Evolutionary conservation across 2,888 invertebrate genomes (phyloP).

Genomic region (Agriopis leucophaearia): DNA sequence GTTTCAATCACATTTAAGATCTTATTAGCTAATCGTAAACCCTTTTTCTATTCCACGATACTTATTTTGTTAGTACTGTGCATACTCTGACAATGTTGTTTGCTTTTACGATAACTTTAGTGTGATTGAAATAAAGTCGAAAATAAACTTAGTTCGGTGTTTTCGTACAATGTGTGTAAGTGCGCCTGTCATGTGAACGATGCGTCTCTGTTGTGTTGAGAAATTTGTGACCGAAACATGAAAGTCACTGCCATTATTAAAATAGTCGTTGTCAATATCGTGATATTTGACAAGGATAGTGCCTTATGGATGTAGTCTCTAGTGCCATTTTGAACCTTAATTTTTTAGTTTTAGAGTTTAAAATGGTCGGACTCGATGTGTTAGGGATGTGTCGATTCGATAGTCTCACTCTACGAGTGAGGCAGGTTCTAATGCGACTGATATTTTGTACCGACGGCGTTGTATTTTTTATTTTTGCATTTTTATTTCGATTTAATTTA

Average conservation of each 20-base stretch:
- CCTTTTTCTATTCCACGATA: too few relatives aligned
- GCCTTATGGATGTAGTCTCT: conserved; percentile 39
- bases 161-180: too few relatives aligned
- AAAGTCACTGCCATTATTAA: conserved; percentile 52
- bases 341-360: conserved; percentile 36
- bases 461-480: conserved; percentile 28
- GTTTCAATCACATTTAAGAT: neutral
- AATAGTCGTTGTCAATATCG: conserved; percentile 40
- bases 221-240: conserved; percentile 21
- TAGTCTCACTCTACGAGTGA: conserved; percentile 53
- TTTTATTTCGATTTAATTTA: conserved; percentile 26
- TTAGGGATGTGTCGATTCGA: conserved; percentile 49
- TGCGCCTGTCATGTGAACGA: too few relatives aligned
- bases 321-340: conserved; percentile 38
- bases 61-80: too few relatives aligned
- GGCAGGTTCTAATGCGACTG: conserved; percentile 54
- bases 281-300: conserved; percentile 37
- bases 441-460: conserved; percentile 55
- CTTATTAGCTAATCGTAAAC: too few relatives aligned
- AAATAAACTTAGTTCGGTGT: too few relatives aligned
- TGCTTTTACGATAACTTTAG: too few relatives aligned
- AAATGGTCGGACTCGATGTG: conserved; percentile 31
- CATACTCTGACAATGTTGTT: too few relatives aligned
- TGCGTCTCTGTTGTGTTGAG: conserved; percentile 3
- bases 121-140: too few relatives aligned